phyloP scores from a whole-genome alignment of 2,113 vertebrate genomes.

The Leucoraja erinaceus region DNA sequence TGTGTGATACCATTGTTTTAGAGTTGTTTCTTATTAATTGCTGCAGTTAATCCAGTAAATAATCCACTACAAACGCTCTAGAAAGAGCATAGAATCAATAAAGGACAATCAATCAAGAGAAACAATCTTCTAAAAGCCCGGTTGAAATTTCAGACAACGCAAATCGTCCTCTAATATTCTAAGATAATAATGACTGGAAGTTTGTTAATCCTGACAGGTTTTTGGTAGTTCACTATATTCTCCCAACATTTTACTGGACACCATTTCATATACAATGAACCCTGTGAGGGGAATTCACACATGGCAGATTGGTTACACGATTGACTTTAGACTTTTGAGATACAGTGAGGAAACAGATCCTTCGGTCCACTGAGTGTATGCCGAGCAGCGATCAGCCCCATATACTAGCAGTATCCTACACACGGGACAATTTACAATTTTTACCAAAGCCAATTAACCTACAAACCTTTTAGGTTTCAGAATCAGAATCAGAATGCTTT shows the following conservation, averaged over 20 bases:
- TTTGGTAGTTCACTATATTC: background rate
- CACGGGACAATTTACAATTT: too few species aligned
- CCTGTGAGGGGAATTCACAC: background rate
- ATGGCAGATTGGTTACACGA: background rate
- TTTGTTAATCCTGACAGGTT: background rate
- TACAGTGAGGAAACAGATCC: too few species aligned
- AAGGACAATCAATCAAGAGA: background rate
- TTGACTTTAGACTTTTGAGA: too few species aligned
- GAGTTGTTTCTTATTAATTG: background rate
- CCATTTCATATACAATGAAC: background rate
- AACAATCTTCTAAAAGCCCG: background rate
- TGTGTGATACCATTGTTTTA: slow-evolving; percentile 3
- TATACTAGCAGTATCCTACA: too few species aligned
- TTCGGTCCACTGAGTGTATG: too few species aligned
- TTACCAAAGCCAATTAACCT: too few species aligned
- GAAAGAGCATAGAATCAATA: background rate
- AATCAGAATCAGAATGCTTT: too few species aligned
- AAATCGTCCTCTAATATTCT: background rate
- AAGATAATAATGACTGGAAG: background rate
- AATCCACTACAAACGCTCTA: background rate
- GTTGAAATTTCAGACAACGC: background rate
- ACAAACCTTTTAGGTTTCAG: too few species aligned
- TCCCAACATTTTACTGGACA: background rate
- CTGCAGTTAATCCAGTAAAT: background rate
- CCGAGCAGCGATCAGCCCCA: too few species aligned